Evolutionary conservation across 2,888 invertebrate genomes (phyloP).

Genomic region (Lasioglossum pauxillum): DNA sequence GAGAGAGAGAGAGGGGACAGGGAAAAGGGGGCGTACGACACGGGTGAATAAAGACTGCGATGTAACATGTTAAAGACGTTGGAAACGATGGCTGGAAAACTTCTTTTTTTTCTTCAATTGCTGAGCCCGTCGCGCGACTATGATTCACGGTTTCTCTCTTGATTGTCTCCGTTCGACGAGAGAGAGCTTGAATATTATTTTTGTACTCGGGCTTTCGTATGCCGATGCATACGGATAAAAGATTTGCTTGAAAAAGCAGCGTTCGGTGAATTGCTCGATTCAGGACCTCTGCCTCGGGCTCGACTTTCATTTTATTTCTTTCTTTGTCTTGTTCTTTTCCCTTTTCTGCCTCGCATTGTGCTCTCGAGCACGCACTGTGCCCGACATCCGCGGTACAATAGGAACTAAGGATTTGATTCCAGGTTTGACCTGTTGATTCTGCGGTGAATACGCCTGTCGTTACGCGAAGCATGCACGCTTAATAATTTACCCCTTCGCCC

Average conservation of each 20-base stretch:
- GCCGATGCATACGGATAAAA: conserved; percentile 6
- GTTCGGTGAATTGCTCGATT: conserved; percentile 27
- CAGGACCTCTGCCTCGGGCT: neutral
- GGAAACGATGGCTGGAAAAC: conserved; percentile 39
- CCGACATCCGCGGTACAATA: conserved; percentile 10
- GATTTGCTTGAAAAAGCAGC: conserved; percentile 14
- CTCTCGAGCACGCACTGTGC: conserved; percentile 28
- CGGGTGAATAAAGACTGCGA: conserved; percentile 47
- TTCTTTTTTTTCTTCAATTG: conserved; percentile 31
- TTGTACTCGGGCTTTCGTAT: neutral
- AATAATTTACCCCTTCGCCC: conserved; percentile 39
- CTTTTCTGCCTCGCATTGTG: neutral
- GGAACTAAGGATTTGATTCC: conserved; percentile 29
- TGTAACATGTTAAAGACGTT: conserved; percentile 28
- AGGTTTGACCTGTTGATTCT: conserved; percentile 55
- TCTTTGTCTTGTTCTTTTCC: conserved; percentile 9
- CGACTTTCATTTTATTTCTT: conserved; percentile 10
- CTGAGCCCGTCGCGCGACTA: neutral
- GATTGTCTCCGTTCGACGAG: neutral
- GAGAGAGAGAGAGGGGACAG: neutral
- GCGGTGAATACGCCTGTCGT: conserved; percentile 42
- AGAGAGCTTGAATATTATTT: conserved; percentile 10
- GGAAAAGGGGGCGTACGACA: conserved; percentile 27
- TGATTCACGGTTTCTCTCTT: neutral
- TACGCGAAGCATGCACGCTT: conserved; percentile 48